Conservation (phyloP, 2,113 vertebrate genomes). For the Dromiciops gliroides region DNA sequence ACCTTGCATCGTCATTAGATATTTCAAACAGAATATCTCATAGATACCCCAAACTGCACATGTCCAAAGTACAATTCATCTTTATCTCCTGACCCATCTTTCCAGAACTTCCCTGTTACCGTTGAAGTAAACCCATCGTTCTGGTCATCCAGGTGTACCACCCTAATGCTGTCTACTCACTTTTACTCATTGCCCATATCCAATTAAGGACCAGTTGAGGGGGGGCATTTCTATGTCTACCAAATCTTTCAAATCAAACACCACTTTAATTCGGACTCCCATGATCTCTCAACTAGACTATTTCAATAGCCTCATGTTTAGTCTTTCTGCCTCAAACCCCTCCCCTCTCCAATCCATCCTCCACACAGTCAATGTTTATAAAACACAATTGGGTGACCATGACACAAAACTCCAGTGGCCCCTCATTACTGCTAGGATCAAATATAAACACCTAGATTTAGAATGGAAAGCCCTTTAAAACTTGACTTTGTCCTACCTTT, state of each 20-base stretch:
- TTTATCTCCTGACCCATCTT: not conserved
- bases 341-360: not conserved
- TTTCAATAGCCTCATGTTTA: not conserved
- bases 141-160: not conserved
- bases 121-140: not conserved
- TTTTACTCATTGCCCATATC: not conserved
- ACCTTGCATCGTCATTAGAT: not conserved
- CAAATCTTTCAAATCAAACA: not conserved
- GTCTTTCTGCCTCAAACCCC: not conserved
- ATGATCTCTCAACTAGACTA: not conserved
- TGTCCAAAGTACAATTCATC: not conserved
- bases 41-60: not conserved
- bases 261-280: not conserved
- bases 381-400: not conserved
- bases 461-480: not conserved
- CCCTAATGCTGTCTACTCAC: not conserved
- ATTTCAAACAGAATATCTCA: not conserved
- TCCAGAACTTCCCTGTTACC: not conserved
- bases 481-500: not conserved
- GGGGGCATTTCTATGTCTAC: not conserved
- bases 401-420: not conserved
- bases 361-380: not conserved
- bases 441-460: not conserved
- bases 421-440: not conserved
- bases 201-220: not conserved